Evolutionary conservation across 2,797 vertebrate genomes (phyloP).

Genomic region (Petrocephalus schoutedeni): DNA sequence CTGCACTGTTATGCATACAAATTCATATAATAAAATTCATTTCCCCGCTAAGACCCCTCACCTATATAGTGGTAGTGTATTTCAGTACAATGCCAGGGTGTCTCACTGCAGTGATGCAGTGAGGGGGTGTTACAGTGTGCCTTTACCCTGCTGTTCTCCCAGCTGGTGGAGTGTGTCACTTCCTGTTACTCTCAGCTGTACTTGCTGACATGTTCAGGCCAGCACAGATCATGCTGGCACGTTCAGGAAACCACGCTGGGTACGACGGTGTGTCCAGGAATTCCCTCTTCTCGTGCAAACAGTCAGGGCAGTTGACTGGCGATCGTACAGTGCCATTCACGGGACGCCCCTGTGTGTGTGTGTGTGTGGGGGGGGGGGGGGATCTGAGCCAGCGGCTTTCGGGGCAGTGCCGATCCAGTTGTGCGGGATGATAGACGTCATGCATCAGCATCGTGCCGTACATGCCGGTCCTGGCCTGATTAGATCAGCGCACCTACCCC

Average conservation of each 20-base stretch:
- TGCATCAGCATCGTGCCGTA: neutral
- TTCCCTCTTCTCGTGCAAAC: neutral
- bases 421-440: neutral
- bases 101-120: neutral
- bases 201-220: neutral
- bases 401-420: neutral
- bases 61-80: neutral
- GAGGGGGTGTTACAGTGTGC: neutral
- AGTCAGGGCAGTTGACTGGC: neutral
- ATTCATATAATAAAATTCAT: neutral
- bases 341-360: neutral
- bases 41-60: neutral
- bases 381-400: neutral
- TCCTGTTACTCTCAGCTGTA: neutral
- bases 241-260: neutral
- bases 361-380: neutral
- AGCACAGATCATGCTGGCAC: neutral
- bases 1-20: neutral
- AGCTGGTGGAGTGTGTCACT: neutral
- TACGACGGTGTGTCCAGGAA: neutral
- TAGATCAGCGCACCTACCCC: neutral
- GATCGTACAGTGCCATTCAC: too few relatives aligned
- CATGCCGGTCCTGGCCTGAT: neutral
- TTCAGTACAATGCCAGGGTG: neutral
- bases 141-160: neutral